Conservation (phyloP, 1,140 invertebrate genomes). For the Prorops nasuta region DNA sequence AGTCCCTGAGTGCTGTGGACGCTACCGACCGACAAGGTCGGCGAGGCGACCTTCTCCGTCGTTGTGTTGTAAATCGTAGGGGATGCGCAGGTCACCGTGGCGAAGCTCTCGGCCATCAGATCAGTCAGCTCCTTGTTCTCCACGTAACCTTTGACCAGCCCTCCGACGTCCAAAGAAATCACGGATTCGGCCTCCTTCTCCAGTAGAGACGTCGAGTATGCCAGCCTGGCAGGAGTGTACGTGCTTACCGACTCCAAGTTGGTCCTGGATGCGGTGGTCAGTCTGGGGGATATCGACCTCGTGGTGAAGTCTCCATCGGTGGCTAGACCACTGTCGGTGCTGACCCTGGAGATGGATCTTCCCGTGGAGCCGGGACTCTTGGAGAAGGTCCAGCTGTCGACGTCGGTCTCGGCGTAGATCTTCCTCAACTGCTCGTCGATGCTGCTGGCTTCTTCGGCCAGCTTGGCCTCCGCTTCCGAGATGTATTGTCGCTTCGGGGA, state of each 20-base stretch:
- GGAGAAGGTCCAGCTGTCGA: constrained; percentile 73
- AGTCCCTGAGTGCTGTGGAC: constrained; percentile 56
- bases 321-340: constrained; percentile 51
- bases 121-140: constrained; percentile 55
- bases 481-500: constrained; percentile 57
- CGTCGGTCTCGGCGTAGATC: constrained; percentile 65
- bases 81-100: constrained; percentile 52
- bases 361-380: constrained; percentile 57
- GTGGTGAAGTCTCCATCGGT: constrained; percentile 53
- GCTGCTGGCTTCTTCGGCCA: constrained; percentile 65
- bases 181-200: constrained; percentile 47
- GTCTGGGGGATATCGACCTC: constrained; percentile 52
- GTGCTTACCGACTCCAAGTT: constrained; percentile 48
- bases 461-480: constrained; percentile 60
- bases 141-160: constrained; percentile 52
- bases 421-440: constrained; percentile 70
- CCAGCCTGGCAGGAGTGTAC: constrained; percentile 42
- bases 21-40: constrained; percentile 61
- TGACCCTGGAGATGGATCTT: constrained; percentile 50
- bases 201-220: constrained; percentile 40
- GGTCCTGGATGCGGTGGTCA: constrained; percentile 46
- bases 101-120: constrained; percentile 55
- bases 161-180: constrained; percentile 51
- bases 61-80: constrained; percentile 54
- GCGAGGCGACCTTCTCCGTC: constrained; percentile 61